Conservation (phyloP, 2,113 vertebrate species). For the Otis tarda region DNA sequence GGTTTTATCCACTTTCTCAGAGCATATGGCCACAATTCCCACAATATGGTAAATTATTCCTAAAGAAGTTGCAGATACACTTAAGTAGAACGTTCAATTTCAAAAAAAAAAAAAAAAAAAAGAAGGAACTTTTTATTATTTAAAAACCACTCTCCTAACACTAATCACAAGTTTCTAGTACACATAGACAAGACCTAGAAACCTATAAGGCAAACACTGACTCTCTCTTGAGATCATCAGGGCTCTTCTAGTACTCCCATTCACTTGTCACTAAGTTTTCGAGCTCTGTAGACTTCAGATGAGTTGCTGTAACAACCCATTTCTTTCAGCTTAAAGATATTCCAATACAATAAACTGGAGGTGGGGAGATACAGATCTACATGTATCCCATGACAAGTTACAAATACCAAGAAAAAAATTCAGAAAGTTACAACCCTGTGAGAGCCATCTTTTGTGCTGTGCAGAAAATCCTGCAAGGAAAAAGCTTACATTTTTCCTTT, state of each 20-base stretch:
- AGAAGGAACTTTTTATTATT: neutral
- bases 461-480: neutral
- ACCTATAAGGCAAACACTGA: neutral
- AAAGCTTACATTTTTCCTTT: neutral
- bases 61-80: neutral
- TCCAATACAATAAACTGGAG: neutral
- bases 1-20: neutral
- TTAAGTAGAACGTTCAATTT: neutral
- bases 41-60: neutral
- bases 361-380: neutral
- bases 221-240: neutral
- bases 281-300: neutral
- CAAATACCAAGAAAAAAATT: neutral
- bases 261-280: neutral
- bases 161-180: neutral
- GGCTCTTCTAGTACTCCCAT: neutral
- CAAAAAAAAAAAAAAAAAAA: neutral
- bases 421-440: neutral
- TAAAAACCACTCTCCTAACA: neutral
- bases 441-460: neutral
- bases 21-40: neutral
- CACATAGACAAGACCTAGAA: neutral
- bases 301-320: neutral
- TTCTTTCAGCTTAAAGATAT: neutral
- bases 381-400: neutral